Percentiles rank a stretch among this genome's conserved stretches.
Conservation (phyloP, 2,797 vertebrate genomes). For the Crenichthys baileyi region DNA sequence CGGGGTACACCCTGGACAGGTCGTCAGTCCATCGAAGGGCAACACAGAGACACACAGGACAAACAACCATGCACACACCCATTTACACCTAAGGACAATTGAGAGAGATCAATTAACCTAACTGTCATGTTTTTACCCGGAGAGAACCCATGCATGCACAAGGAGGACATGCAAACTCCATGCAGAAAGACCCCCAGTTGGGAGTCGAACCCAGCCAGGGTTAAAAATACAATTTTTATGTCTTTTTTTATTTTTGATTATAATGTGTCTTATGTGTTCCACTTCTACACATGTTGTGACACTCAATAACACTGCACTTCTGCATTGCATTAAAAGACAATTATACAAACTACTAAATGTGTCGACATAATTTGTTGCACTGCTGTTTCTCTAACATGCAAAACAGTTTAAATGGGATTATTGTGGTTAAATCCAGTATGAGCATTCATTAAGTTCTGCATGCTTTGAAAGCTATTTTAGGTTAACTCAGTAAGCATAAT, state of each 20-base stretch:
- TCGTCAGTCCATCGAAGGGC: too few species aligned
- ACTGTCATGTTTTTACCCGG: too few species aligned
- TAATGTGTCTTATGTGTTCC: neutral
- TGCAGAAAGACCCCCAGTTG: too few species aligned
- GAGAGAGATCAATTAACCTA: too few species aligned
- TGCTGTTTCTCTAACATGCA: conserved; percentile 26
- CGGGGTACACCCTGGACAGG: too few species aligned
- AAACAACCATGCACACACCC: too few species aligned
- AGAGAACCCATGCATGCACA: too few species aligned
- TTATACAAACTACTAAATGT: conserved; percentile 29
- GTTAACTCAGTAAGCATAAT: conserved; percentile 62
- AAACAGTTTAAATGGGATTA: conserved; percentile 61
- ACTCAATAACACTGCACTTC: neutral
- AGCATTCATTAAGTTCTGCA: conserved; percentile 64
- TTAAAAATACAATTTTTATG: conserved; percentile 11
- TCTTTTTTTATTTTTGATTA: conserved; percentile 13
- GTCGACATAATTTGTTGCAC: conserved; percentile 14
- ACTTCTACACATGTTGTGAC: neutral
- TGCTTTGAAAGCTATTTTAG: conserved; percentile 70
- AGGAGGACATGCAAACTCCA: too few species aligned
- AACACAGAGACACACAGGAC: too few species aligned
- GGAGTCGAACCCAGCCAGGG: too few species aligned
- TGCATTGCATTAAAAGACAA: conserved; percentile 6
- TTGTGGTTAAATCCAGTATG: conserved; percentile 57
- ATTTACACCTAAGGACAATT: too few species aligned